Evolutionary conservation across 2,888 invertebrate species (phyloP).

Genomic region (Protonemura montana): DNA sequence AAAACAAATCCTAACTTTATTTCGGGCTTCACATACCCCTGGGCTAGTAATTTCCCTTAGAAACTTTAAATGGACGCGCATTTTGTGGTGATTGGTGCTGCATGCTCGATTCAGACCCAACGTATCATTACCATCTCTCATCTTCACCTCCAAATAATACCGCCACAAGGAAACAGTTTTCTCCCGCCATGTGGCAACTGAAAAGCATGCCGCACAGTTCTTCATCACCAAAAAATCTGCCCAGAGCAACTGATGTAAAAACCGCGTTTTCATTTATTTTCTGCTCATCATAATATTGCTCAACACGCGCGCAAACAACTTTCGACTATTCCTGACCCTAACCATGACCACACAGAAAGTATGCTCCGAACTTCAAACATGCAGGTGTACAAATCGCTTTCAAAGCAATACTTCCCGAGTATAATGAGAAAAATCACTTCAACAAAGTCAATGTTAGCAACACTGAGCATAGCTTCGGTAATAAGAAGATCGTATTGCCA

Average conservation of each 20-base stretch:
- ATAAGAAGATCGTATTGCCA: conserved; percentile 33
- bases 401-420: neutral
- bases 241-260: neutral
- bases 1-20: too few species aligned
- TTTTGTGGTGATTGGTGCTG: neutral
- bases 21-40: too few species aligned
- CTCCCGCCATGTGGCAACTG: neutral
- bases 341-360: neutral
- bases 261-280: neutral
- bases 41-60: neutral
- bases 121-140: neutral
- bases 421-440: neutral
- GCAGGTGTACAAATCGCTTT: too few species aligned
- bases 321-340: neutral
- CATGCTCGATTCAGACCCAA: neutral
- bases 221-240: neutral
- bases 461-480: neutral
- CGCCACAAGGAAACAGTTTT: conserved; percentile 3
- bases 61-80: neutral
- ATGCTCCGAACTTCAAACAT: too few species aligned
- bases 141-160: neutral
- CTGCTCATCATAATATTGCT: neutral
- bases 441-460: conserved; percentile 15
- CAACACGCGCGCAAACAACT: neutral
- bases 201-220: neutral